phyloP scores from a whole-genome alignment of 2,888 invertebrate genomes.

The Luperina nickerlii region DNA sequence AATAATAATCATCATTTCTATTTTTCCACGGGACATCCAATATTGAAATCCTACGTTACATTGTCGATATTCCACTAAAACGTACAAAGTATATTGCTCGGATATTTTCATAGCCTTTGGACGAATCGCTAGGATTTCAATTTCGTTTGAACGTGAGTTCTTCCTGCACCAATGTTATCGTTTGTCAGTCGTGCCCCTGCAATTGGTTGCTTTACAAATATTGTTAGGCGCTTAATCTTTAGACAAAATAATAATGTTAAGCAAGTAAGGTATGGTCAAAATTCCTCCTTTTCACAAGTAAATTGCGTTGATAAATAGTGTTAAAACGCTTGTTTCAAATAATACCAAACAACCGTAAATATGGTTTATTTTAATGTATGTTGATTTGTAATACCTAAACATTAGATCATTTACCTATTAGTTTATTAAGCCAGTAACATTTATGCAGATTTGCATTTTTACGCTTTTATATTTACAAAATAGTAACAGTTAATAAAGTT shows the following conservation, averaged over 20 bases:
- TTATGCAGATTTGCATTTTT: background rate
- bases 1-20: background rate
- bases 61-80: slow-evolving; percentile 12
- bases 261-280: background rate
- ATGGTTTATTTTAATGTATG: background rate
- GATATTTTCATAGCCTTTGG: slow-evolving; percentile 37
- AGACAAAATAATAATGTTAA: background rate
- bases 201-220: slow-evolving; percentile 29
- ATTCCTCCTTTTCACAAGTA: background rate
- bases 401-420: background rate
- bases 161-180: slow-evolving; percentile 26
- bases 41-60: background rate
- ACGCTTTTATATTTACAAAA: background rate
- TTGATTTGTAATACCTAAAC: background rate
- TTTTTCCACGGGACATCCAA: background rate
- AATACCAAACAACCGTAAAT: background rate
- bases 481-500: background rate
- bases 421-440: background rate
- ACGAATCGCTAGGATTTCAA: slow-evolving; percentile 39
- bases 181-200: slow-evolving; percentile 9
- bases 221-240: slow-evolving; percentile 24
- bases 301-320: background rate
- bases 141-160: slow-evolving; percentile 20
- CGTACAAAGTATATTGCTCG: slow-evolving; percentile 22
- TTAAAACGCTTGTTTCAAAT: background rate